phyloP scores from a whole-genome alignment of 2,797 vertebrate genomes.

The Sebastes vulpes region DNA sequence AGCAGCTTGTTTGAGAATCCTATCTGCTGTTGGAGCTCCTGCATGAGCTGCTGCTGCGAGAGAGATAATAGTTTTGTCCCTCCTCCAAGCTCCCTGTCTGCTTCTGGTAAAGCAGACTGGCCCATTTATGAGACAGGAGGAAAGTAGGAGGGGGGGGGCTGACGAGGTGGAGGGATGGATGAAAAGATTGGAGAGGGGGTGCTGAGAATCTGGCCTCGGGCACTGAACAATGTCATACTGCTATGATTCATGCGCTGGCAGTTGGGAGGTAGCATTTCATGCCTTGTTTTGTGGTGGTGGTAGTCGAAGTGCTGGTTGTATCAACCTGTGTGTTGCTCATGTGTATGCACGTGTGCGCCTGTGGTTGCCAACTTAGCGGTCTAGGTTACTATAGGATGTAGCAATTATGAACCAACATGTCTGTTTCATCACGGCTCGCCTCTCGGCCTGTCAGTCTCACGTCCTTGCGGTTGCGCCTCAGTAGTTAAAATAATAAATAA shows the following conservation, averaged over 20 bases:
- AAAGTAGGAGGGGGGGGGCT: conserved; percentile 11
- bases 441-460: conserved; percentile 23
- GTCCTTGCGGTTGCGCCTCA: conserved; percentile 26
- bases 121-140: conserved; percentile 68
- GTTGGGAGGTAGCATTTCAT: conserved; percentile 52
- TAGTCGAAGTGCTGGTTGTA: conserved; percentile 9
- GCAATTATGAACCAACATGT: conserved; percentile 24
- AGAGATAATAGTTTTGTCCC: conserved; percentile 81
- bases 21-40: conserved; percentile 69
- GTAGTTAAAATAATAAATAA: conserved; percentile 28
- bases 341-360: not conserved
- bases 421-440: conserved; percentile 23
- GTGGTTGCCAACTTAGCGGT: conserved; percentile 9
- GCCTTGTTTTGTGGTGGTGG: conserved; percentile 51
- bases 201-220: conserved; percentile 57
- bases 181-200: conserved; percentile 58
- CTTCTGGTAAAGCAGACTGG: conserved; percentile 55
- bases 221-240: conserved; percentile 51
- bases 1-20: conserved; percentile 63
- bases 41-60: conserved; percentile 69
- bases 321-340: conserved; percentile 34
- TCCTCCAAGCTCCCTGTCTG: conserved; percentile 70
- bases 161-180: conserved; percentile 23
- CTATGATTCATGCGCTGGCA: conserved; percentile 65
- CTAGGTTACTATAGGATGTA: conserved; percentile 18